These are phyloP conservation scores for Protonibea diacanthus DNA, from an alignment of 2,797 vertebrate species.

Conservation along the genomic window DNA sequence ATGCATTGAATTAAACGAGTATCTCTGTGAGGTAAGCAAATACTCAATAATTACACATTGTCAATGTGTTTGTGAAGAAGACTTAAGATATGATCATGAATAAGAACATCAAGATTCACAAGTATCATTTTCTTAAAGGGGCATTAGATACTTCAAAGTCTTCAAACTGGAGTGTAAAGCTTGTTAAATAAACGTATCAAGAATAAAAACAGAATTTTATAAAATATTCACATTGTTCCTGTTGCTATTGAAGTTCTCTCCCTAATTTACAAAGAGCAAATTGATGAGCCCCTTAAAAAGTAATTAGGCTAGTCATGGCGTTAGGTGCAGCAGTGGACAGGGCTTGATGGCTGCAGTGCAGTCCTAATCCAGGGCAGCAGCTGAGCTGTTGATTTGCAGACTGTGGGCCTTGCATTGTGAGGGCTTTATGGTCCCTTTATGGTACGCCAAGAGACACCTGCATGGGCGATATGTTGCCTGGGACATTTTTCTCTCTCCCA, in stretches of 20 bases:
- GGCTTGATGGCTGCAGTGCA: slow-evolving; percentile 65
- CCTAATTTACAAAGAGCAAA: slow-evolving; percentile 64
- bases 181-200: slow-evolving; percentile 49
- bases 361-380: slow-evolving; percentile 71
- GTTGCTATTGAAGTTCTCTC: slow-evolving; percentile 44
- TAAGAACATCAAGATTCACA: background rate
- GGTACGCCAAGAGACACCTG: slow-evolving; percentile 82
- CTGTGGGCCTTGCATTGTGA: slow-evolving; percentile 80
- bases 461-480: slow-evolving; percentile 82
- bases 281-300: slow-evolving; percentile 83
- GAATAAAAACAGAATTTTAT: slow-evolving; percentile 43
- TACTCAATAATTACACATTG: background rate
- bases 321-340: slow-evolving; percentile 54
- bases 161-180: slow-evolving; percentile 19
- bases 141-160: background rate
- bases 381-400: slow-evolving; percentile 79
- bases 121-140: background rate
- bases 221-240: slow-evolving; percentile 41
- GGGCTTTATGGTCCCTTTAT: slow-evolving; percentile 83
- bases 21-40: background rate
- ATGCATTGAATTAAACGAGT: background rate
- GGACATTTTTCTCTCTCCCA: slow-evolving; percentile 88
- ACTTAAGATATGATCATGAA: background rate
- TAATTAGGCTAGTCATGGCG: slow-evolving; percentile 76
- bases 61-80: background rate